These are phyloP conservation scores for Euthynnus affinis DNA, from an alignment of 2,797 vertebrate species.

Conservation along the genomic window DNA sequence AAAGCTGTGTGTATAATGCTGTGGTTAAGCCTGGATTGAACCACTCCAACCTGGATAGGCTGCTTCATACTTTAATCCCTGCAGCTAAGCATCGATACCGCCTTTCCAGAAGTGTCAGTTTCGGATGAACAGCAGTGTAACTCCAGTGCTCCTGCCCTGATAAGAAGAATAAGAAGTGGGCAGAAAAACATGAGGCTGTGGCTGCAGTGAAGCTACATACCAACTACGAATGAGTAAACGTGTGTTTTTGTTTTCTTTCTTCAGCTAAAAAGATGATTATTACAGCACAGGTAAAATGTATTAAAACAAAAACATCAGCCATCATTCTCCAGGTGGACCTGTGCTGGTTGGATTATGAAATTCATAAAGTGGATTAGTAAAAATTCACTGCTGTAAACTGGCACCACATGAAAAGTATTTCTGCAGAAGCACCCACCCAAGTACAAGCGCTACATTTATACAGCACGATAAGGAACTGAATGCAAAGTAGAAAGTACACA, in stretches of 20 bases:
- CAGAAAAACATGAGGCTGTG: background rate
- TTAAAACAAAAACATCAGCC: background rate
- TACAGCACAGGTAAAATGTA: conserved; percentile 1
- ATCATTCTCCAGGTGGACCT: background rate
- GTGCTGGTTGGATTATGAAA: background rate
- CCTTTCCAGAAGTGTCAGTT: conserved; percentile 21
- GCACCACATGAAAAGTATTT: background rate
- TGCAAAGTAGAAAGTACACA: background rate
- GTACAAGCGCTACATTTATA: background rate
- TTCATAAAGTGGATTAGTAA: background rate
- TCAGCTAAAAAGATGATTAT: background rate
- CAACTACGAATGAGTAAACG: background rate
- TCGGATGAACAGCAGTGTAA: background rate
- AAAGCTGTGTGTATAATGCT: conserved; percentile 28
- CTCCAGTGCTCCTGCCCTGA: background rate
- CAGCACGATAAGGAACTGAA: background rate
- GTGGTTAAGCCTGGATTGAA: conserved; percentile 46
- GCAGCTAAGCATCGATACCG: conserved; percentile 13
- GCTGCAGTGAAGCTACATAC: background rate
- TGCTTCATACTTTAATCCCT: conserved; percentile 34
- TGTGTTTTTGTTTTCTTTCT: background rate
- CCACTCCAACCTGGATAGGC: conserved; percentile 30
- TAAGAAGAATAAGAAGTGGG: background rate
- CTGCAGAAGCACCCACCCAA: background rate
- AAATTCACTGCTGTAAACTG: background rate